These are phyloP conservation scores for Diplodus puntazzo DNA, from an alignment of 2,797 vertebrate species.

Conservation along the genomic window DNA sequence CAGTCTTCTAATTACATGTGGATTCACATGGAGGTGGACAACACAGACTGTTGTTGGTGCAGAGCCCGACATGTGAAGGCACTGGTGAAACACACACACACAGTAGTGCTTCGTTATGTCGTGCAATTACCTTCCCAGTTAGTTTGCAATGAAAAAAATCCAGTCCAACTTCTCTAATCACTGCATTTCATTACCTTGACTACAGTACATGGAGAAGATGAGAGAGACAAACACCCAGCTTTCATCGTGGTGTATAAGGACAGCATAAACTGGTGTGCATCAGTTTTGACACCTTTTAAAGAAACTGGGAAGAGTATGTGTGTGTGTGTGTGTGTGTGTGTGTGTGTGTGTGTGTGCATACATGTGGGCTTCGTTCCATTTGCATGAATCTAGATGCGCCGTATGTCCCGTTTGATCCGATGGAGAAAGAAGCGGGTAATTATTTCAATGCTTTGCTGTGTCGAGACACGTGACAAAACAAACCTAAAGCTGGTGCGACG, in stretches of 20 bases:
- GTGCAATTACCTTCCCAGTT: constrained; percentile 48
- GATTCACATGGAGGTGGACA: no score
- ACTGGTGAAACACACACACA: constrained; percentile 37
- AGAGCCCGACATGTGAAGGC: constrained; percentile 37
- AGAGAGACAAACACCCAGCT: constrained; percentile 33
- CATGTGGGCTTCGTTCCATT: neutral
- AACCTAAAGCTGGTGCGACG: constrained; percentile 39
- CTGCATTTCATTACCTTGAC: constrained; percentile 58
- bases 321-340: neutral
- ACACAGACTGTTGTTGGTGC: constrained; percentile 28
- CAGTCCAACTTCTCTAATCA: constrained; percentile 40
- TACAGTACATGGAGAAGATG: constrained; percentile 33
- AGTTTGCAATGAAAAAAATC: constrained; percentile 36
- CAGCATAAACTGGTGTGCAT: constrained; percentile 16
- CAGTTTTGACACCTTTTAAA: neutral
- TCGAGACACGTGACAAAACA: constrained; percentile 26
- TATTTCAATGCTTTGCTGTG: constrained; percentile 5
- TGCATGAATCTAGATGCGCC: constrained; percentile 21
- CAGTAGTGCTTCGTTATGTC: constrained; percentile 39
- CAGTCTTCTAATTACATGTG: constrained; percentile 66
- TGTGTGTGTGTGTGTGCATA: neutral
- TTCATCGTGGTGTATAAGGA: constrained; percentile 41
- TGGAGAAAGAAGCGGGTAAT: constrained; percentile 7
- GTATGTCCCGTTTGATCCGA: constrained; percentile 14
- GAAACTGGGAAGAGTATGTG: neutral